Conservation (phyloP, 2,888 invertebrate genomes). For the Acronicta psi region DNA sequence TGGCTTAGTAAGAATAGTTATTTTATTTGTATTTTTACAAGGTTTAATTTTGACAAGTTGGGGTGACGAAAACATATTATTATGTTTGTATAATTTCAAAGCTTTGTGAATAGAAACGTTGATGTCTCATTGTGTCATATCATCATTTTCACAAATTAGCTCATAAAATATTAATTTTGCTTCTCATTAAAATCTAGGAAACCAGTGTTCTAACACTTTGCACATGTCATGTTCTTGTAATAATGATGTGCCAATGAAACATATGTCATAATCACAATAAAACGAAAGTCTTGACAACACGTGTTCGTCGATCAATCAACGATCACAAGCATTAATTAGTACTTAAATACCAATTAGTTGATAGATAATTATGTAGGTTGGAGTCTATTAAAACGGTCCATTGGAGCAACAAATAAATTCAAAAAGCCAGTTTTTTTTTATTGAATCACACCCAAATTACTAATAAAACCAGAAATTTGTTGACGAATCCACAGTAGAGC, state of each 20-base stretch:
- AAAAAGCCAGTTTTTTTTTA: constrained; percentile 51
- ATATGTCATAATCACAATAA: constrained; percentile 55
- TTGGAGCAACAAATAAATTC: constrained; percentile 63
- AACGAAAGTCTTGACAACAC: constrained; percentile 62
- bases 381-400: constrained; percentile 66
- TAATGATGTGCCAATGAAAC: constrained; percentile 50
- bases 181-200: neutral
- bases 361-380: constrained; percentile 72
- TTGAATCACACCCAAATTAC: constrained; percentile 44
- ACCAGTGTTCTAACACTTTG: neutral
- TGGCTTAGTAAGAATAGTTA: constrained; percentile 17
- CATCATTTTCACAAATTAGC: neutral
- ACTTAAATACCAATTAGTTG: constrained; percentile 75
- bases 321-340: constrained; percentile 72
- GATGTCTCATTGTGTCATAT: no score
- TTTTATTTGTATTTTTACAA: constrained; percentile 49
- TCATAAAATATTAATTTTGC: neutral
- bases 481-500: constrained; percentile 50
- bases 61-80: neutral
- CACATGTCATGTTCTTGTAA: constrained; percentile 17
- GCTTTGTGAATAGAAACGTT: no score
- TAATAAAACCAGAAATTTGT: constrained; percentile 52
- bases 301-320: constrained; percentile 74
- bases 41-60: constrained; percentile 53
- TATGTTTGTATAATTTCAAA: no score